A percentile compares a stretch with the other conserved stretches of the same genome.
These are phyloP conservation scores for Caenorhabditis briggsae DNA, from an alignment of 1,140 invertebrate species.

Conservation along the genomic window DNA sequence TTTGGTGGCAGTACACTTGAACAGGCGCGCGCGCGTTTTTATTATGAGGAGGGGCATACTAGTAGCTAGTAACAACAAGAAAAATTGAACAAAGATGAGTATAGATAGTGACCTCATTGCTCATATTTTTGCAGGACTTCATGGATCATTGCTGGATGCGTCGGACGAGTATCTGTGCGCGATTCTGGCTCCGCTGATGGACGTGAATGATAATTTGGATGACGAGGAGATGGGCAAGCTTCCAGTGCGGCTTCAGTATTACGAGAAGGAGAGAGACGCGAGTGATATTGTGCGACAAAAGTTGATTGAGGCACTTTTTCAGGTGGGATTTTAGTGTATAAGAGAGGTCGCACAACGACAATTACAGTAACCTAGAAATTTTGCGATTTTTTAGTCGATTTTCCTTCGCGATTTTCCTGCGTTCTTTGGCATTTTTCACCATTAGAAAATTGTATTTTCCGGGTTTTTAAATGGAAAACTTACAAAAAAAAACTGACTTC, in stretches of 20 bases:
- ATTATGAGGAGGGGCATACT: background rate
- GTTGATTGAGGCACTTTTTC: conserved; percentile 65
- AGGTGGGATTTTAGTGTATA: conserved; percentile 58
- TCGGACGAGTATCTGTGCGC: conserved; percentile 61
- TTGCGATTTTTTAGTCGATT: too few relatives aligned
- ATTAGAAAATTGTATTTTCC: too few relatives aligned
- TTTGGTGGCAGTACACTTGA: conserved; percentile 14
- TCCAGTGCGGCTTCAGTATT: conserved; percentile 67
- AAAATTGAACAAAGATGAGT: too few relatives aligned
- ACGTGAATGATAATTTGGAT: conserved; percentile 62
- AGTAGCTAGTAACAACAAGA: background rate
- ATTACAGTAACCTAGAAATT: too few relatives aligned
- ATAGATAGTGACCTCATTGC: too few relatives aligned
- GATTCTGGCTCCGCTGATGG: conserved; percentile 58
- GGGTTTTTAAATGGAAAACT: too few relatives aligned
- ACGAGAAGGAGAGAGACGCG: conserved; percentile 58
- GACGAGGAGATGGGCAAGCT: conserved; percentile 65
- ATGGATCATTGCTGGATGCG: conserved; percentile 60
- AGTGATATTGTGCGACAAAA: conserved; percentile 57
- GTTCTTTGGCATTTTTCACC: too few relatives aligned
- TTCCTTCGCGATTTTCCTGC: too few relatives aligned
- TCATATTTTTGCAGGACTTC: conserved; percentile 54
- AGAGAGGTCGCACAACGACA: too few relatives aligned
- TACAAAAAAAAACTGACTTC: too few relatives aligned
- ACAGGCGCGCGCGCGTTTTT: conserved; percentile 15